Conservation (phyloP, 2,113 vertebrate genomes). For the Aspiorhynchus laticeps region DNA sequence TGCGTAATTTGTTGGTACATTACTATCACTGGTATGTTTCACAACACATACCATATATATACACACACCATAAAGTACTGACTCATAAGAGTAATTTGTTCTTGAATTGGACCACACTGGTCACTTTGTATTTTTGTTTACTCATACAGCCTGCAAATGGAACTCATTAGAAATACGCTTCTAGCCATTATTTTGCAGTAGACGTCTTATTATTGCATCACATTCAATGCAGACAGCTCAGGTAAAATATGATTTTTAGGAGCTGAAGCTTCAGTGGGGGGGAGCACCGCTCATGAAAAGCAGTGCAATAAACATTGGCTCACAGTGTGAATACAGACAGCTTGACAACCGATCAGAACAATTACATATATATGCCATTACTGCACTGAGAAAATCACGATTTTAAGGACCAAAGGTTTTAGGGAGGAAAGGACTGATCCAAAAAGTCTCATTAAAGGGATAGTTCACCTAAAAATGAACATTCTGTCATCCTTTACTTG, state of each 20-base stretch:
- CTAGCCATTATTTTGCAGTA: not conserved
- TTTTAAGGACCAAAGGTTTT: not conserved
- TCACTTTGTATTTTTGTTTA: not conserved
- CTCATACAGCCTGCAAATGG: not conserved
- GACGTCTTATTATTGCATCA: not conserved
- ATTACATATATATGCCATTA: not conserved
- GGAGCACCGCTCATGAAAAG: not conserved
- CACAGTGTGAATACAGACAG: not conserved
- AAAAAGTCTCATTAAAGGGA: not conserved
- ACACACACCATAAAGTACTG: not conserved
- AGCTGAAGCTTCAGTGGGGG: not conserved
- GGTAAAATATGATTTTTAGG: slow-evolving; percentile 7
- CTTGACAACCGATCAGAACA: not conserved
- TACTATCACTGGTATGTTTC: too few relatives aligned
- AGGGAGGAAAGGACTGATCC: not conserved
- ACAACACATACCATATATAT: too few relatives aligned
- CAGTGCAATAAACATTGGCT: not conserved
- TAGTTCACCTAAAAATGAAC: not conserved
- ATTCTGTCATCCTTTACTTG: not conserved
- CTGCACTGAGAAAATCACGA: not conserved
- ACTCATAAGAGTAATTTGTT: not conserved
- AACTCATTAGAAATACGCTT: slow-evolving; percentile 3
- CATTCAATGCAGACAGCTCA: slow-evolving; percentile 9
- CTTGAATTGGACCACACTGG: not conserved
- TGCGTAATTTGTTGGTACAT: too few relatives aligned